Percentiles rank a stretch among this genome's conserved stretches.
phyloP scores from a whole-genome alignment of 2,888 invertebrate species.

The Pharmacophagus antenor region DNA sequence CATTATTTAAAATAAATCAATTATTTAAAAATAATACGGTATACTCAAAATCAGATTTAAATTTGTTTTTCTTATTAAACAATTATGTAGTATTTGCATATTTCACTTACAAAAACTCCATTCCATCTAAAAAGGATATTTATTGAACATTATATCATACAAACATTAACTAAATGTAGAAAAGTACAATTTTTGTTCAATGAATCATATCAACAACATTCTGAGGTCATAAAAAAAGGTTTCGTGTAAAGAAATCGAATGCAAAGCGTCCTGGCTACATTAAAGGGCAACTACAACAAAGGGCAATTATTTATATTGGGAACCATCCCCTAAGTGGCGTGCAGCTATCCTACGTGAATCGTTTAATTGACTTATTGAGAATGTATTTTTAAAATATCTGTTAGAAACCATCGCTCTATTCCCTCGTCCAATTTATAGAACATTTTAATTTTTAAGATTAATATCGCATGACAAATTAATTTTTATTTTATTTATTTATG shows the following conservation, averaged over 20 bases:
- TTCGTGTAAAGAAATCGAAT: conserved; percentile 31
- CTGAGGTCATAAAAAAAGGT: conserved; percentile 7
- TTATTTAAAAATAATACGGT: too few species aligned
- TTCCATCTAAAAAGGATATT: too few species aligned
- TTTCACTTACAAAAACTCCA: too few species aligned
- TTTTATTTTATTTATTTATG: too few species aligned
- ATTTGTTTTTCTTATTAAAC: too few species aligned
- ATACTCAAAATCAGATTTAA: too few species aligned
- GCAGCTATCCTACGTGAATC: conserved; percentile 60
- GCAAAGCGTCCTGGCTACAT: conserved; percentile 29
- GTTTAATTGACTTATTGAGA: conserved; percentile 81
- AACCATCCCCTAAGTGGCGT: conserved; percentile 72
- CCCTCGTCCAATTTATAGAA: conserved; percentile 39
- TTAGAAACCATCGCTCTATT: conserved; percentile 59
- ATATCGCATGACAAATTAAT: too few species aligned
- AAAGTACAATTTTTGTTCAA: conserved; percentile 34
- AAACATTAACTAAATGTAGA: background rate
- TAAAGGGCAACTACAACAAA: conserved; percentile 67
- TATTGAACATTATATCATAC: background rate
- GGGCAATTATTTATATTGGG: conserved; percentile 71
- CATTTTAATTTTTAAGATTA: conserved; percentile 37
- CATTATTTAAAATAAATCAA: too few species aligned
- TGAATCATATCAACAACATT: conserved; percentile 20
- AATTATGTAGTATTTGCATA: too few species aligned
- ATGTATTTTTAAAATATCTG: conserved; percentile 73